A percentile compares a stretch with the other conserved stretches of the same genome.
Evolutionary conservation across 1,140 invertebrate genomes (phyloP).

Genomic region (Pseudomyrmex pallidus): DNA sequence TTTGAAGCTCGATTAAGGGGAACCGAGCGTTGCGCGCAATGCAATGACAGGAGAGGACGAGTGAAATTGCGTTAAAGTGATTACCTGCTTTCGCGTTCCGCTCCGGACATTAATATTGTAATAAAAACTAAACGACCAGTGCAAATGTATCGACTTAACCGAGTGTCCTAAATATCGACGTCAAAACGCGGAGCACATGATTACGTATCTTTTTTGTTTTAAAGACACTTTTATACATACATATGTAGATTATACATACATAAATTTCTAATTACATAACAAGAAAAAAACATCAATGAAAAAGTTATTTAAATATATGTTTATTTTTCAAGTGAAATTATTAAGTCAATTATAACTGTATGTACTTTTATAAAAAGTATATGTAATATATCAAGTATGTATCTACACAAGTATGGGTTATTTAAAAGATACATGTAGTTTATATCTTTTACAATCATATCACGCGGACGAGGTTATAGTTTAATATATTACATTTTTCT

Average conservation of each 20-base stretch:
- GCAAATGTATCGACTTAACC: constrained; percentile 44
- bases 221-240: constrained; percentile 3
- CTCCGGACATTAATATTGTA: constrained; percentile 42
- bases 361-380: too few relatives aligned
- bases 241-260: background rate
- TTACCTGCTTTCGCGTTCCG: constrained; percentile 35
- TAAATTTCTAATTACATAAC: too few relatives aligned
- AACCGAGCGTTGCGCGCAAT: constrained; percentile 41
- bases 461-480: too few relatives aligned
- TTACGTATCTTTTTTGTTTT: background rate
- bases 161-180: constrained; percentile 34
- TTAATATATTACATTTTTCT: too few relatives aligned
- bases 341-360: too few relatives aligned
- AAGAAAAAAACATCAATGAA: too few relatives aligned
- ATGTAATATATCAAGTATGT: too few relatives aligned
- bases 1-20: constrained; percentile 54
- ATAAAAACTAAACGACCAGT: constrained; percentile 45
- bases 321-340: too few relatives aligned
- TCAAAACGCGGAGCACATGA: background rate
- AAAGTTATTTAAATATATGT: too few relatives aligned
- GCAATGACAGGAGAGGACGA: constrained; percentile 51
- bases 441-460: too few relatives aligned
- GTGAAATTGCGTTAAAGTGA: constrained; percentile 54
- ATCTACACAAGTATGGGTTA: too few relatives aligned
- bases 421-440: too few relatives aligned